These are phyloP conservation scores for Rhabditophanes sp. DNA, from an alignment of 2,888 invertebrate genomes.

Conservation along the genomic window DNA sequence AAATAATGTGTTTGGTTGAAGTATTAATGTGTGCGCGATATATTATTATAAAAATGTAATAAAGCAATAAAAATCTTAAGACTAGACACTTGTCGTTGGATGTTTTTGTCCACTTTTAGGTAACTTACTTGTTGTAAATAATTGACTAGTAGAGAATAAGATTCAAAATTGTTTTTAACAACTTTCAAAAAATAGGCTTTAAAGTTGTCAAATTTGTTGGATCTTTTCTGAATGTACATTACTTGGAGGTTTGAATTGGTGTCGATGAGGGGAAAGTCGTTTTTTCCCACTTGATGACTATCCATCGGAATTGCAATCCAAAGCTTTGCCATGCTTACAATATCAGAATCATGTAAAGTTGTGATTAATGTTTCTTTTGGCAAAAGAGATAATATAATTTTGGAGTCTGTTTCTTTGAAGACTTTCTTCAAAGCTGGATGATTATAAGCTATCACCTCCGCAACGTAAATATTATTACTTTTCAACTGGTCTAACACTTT, in stretches of 20 bases:
- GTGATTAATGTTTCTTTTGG: conserved; percentile 5
- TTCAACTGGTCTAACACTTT: conserved; percentile 20
- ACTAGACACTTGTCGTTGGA: too few species aligned
- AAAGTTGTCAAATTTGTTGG: too few species aligned
- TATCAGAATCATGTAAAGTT: background rate
- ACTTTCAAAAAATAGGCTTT: conserved; percentile 38
- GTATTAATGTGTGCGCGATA: too few species aligned
- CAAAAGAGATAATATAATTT: conserved; percentile 22
- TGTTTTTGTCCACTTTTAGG: conserved; percentile 7
- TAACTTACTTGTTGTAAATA: conserved; percentile 35
- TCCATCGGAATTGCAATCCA: conserved; percentile 25
- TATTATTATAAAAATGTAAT: too few species aligned
- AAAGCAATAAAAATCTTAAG: too few species aligned
- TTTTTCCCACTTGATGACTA: too few species aligned
- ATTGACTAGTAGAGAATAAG: conserved; percentile 33
- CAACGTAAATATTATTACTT: conserved; percentile 22
- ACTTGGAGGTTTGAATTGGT: too few species aligned
- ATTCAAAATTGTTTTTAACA: conserved; percentile 35
- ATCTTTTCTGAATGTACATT: too few species aligned
- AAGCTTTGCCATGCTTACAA: conserved; percentile 9
- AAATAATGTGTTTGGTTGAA: too few species aligned
- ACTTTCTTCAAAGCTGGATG: conserved; percentile 23
- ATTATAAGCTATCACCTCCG: conserved; percentile 24
- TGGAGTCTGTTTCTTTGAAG: conserved; percentile 24
- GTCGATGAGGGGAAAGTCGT: too few species aligned